Evolutionary conservation across 2,113 vertebrate genomes (phyloP).

Genomic region (Castor canadensis): DNA sequence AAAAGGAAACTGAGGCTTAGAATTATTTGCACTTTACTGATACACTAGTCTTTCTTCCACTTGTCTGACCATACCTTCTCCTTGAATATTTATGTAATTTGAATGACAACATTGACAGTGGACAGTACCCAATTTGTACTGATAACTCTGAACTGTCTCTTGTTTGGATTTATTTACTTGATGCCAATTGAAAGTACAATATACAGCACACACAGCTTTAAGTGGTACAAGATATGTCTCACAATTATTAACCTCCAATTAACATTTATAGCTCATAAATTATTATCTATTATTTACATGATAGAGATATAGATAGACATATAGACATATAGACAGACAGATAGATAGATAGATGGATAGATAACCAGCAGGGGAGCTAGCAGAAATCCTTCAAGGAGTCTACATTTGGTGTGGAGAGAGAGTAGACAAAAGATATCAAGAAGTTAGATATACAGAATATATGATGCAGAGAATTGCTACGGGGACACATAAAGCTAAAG

Average conservation of each 20-base stretch:
- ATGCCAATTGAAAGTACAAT: neutral
- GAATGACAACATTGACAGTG: no score
- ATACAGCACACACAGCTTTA: neutral
- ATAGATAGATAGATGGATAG: neutral
- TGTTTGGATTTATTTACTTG: neutral
- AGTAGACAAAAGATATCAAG: neutral
- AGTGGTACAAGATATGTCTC: neutral
- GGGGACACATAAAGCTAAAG: neutral
- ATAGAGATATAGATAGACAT: neutral
- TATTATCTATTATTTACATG: neutral
- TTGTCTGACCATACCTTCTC: no score
- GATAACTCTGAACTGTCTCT: neutral
- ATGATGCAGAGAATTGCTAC: neutral
- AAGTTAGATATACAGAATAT: neutral
- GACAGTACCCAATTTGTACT: no score
- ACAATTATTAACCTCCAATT: neutral
- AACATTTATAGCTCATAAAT: neutral
- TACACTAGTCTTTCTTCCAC: no score
- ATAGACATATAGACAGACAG: neutral
- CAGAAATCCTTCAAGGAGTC: neutral
- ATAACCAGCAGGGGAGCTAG: neutral
- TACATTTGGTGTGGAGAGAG: neutral
- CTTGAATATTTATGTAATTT: no score
- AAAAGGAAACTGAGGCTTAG: no score
- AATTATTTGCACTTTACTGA: no score